phyloP scores from a whole-genome alignment of 2,888 invertebrate species.

The Cosmia pyralina region DNA sequence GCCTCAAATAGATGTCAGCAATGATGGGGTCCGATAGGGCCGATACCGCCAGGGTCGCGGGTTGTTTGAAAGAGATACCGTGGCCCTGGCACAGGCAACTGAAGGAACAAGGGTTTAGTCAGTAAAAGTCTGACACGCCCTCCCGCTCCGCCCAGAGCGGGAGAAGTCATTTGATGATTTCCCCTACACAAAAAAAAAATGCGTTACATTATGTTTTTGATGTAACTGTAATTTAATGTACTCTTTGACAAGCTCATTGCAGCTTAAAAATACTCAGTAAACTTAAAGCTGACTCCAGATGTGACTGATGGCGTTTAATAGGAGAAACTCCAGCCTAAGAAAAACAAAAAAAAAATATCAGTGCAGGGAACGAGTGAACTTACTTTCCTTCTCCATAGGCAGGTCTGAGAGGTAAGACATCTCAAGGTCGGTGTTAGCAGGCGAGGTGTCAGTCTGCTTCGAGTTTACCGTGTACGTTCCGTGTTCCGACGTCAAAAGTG shows the following conservation, averaged over 20 bases:
- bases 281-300: not conserved
- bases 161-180: too few relatives aligned
- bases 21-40: too few relatives aligned
- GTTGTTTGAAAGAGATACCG: too few relatives aligned
- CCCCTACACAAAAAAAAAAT: too few relatives aligned
- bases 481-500: not conserved
- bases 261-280: not conserved
- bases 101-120: too few relatives aligned
- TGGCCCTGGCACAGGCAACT: too few relatives aligned
- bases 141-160: too few relatives aligned
- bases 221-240: not conserved
- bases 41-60: too few relatives aligned
- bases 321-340: not conserved
- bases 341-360: not conserved
- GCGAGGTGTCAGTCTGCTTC: slow-evolving; percentile 50
- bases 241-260: not conserved
- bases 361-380: slow-evolving; percentile 5
- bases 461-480: slow-evolving; percentile 33
- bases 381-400: slow-evolving; percentile 77
- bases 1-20: too few relatives aligned
- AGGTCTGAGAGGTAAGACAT: slow-evolving; percentile 81
- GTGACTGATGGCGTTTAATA: not conserved
- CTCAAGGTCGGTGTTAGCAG: slow-evolving; percentile 80
- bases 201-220: not conserved
- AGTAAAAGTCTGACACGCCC: too few relatives aligned